Evolutionary conservation across 2,888 invertebrate genomes (phyloP).

Genomic region (Epirrita christyi): DNA sequence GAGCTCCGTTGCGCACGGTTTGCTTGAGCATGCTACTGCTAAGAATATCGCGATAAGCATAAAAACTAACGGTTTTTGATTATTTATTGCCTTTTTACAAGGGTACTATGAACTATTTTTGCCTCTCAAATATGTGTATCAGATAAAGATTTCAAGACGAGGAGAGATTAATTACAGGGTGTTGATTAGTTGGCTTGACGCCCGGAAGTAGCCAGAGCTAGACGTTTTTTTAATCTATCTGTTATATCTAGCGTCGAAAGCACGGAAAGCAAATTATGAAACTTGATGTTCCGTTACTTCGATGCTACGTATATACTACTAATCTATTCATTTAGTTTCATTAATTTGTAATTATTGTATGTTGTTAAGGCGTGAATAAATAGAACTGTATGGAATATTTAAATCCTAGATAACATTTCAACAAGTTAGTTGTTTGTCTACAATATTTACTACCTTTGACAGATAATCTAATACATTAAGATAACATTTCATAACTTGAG

Average conservation of each 20-base stretch:
- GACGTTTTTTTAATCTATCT: not conserved
- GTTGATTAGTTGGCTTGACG: not conserved
- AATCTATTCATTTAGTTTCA: not conserved
- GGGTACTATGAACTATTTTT: not conserved
- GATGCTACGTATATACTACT: conserved; percentile 14
- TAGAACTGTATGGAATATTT: conserved; percentile 15
- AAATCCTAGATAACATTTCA: conserved; percentile 18
- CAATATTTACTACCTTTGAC: conserved; percentile 6
- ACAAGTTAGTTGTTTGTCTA: conserved; percentile 4
- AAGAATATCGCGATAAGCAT: not conserved
- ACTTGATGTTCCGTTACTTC: conserved; percentile 5
- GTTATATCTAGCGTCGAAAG: not conserved
- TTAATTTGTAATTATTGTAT: conserved; percentile 19
- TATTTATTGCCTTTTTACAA: not conserved
- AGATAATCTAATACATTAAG: conserved; percentile 10
- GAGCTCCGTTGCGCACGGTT: not conserved
- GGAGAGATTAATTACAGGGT: not conserved
- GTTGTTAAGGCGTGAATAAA: conserved; percentile 15
- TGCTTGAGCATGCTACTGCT: not conserved
- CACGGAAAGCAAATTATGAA: not conserved
- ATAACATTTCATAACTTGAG: not conserved
- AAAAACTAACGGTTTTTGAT: not conserved
- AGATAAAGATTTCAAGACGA: not conserved
- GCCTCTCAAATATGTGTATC: not conserved
- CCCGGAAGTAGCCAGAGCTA: no score